phyloP scores from a whole-genome alignment of 2,797 vertebrate genomes.

The Tolypeutes matacus region DNA sequence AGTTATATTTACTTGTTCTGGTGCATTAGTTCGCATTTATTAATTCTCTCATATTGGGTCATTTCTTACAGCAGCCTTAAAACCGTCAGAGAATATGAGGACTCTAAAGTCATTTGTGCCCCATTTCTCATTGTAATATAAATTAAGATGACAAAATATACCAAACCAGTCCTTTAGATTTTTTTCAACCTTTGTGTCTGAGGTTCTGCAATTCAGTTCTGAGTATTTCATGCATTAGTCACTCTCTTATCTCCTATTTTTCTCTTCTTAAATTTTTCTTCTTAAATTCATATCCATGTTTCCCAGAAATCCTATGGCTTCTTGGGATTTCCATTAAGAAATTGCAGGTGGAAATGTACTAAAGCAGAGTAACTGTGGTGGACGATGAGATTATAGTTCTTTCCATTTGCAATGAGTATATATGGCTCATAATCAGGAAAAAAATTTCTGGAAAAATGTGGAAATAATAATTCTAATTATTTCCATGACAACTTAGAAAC shows the following conservation, averaged over 20 bases:
- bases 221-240: neutral
- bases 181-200: neutral
- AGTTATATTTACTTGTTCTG: neutral
- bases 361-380: neutral
- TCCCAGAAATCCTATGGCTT: slow-evolving; percentile 41
- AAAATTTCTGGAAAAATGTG: slow-evolving; percentile 23
- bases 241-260: neutral
- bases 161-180: neutral
- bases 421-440: slow-evolving; percentile 6
- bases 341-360: neutral
- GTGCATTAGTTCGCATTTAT: neutral
- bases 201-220: neutral
- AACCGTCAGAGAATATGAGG: neutral
- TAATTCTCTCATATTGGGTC: neutral
- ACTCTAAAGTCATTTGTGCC: neutral
- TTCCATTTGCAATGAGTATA: neutral
- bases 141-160: slow-evolving; percentile 44
- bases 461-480: neutral
- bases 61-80: neutral
- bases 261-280: slow-evolving; percentile 44
- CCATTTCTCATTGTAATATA: neutral
- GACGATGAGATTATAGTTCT: neutral
- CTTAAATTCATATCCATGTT: slow-evolving; percentile 40
- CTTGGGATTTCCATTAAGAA: slow-evolving; percentile 39
- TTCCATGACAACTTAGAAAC: neutral